These are phyloP conservation scores for Dryococelus australis DNA, from an alignment of 2,888 invertebrate species.

Conservation along the genomic window DNA sequence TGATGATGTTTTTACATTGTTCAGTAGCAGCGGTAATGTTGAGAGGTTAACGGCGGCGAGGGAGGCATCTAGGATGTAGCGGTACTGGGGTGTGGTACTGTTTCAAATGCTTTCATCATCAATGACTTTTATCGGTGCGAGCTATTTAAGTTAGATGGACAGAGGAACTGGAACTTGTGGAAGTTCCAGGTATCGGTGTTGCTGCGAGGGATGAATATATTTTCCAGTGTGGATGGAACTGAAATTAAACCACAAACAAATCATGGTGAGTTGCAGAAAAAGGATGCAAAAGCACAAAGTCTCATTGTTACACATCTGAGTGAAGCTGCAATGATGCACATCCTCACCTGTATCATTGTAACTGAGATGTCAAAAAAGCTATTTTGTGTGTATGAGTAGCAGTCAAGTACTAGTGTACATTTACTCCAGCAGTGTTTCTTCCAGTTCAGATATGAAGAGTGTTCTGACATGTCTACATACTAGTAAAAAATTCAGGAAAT, in stretches of 20 bases:
- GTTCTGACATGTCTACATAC: neutral
- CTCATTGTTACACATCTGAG: neutral
- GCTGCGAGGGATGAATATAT: neutral
- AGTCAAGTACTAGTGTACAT: neutral
- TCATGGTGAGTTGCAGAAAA: neutral
- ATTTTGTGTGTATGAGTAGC: neutral
- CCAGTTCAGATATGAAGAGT: neutral
- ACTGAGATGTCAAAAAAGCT: neutral
- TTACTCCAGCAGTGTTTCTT: neutral
- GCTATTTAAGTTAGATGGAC: neutral
- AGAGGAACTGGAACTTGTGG: neutral
- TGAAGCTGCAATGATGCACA: constrained; percentile 13
- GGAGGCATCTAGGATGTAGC: no score
- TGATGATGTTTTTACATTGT: no score
- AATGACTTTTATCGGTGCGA: neutral
- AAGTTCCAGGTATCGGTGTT: neutral
- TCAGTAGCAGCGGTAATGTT: no score
- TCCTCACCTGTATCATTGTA: neutral
- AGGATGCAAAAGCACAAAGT: neutral
- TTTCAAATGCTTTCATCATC: no score
- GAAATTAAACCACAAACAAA: neutral
- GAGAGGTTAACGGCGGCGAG: no score
- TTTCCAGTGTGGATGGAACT: neutral
- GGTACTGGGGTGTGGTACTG: no score
- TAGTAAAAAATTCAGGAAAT: neutral